Percentiles rank a stretch among this genome's conserved stretches.
Conservation (phyloP, 1,140 invertebrate species). For the Eupristina koningsbergeri region DNA sequence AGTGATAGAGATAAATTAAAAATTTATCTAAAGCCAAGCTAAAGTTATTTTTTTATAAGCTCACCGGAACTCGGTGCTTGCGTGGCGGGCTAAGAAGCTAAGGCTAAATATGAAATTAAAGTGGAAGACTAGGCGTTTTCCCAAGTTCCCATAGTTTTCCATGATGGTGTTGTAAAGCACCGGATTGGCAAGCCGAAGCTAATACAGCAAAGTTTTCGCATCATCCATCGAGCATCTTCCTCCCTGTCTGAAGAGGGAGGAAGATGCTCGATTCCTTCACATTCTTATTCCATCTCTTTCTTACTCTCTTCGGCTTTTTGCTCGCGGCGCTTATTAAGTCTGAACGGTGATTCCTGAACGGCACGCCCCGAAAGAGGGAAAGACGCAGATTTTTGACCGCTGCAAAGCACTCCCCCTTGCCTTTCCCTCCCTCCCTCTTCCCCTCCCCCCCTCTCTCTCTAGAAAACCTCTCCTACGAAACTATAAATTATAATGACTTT, state of each 20-base stretch:
- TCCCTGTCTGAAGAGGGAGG: too few species aligned
- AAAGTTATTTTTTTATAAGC: constrained; percentile 40
- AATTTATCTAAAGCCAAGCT: constrained; percentile 21
- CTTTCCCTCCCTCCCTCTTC: constrained; percentile 26
- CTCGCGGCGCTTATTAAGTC: constrained; percentile 72
- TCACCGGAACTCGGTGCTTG: constrained; percentile 22
- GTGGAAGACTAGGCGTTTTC: constrained; percentile 45
- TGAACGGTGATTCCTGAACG: constrained; percentile 67
- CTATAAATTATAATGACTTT: constrained; percentile 51
- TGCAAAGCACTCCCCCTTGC: constrained; percentile 53
- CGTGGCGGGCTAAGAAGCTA: constrained; percentile 1
- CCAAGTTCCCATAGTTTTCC: constrained; percentile 60
- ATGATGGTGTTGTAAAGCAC: constrained; percentile 63
- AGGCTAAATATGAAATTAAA: not conserved
- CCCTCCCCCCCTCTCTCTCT: constrained; percentile 36
- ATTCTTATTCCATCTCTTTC: not conserved
- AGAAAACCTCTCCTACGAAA: not conserved
- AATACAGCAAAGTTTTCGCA: constrained; percentile 74
- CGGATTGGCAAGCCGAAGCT: constrained; percentile 68
- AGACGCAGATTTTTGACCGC: constrained; percentile 53
- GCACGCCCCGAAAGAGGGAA: constrained; percentile 22
- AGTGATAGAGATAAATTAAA: constrained; percentile 5
- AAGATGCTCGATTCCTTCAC: too few species aligned
- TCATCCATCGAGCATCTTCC: constrained; percentile 60
- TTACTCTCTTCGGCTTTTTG: constrained; percentile 46